phyloP scores from a whole-genome alignment of 2,113 vertebrate genomes.

The Psophia crepitans region DNA sequence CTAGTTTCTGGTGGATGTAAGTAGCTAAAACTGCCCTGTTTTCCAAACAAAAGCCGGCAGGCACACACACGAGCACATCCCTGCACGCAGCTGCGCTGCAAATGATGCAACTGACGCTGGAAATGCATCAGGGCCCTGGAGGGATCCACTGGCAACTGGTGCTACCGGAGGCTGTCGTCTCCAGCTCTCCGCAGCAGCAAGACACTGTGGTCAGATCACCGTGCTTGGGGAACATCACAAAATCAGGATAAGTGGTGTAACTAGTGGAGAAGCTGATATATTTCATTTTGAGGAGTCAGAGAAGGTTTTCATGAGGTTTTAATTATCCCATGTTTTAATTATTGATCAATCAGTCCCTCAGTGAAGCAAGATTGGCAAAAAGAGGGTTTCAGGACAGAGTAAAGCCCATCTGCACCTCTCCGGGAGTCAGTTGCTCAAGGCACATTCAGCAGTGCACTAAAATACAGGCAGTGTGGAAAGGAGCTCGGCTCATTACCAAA shows the following conservation, averaged over 20 bases:
- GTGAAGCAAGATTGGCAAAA: constrained; percentile 4
- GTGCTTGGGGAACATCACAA: neutral
- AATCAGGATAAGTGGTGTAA: neutral
- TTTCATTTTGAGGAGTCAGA: neutral
- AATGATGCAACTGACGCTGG: constrained; percentile 64
- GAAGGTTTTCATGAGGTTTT: neutral
- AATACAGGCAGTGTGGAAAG: neutral
- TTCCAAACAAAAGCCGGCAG: neutral
- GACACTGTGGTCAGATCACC: neutral
- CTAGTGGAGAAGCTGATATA: neutral
- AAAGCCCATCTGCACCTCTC: neutral
- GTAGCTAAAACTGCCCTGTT: neutral
- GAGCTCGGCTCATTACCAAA: neutral
- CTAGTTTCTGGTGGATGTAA: neutral
- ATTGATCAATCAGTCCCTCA: neutral
- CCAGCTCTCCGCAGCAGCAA: neutral
- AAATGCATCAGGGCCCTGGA: constrained; percentile 55
- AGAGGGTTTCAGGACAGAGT: neutral
- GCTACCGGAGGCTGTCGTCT: neutral
- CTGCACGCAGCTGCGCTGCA: fast-evolving
- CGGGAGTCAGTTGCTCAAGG: neutral
- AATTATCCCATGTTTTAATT: constrained; percentile 1
- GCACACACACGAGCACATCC: neutral
- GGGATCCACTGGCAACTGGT: neutral
- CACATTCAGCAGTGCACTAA: neutral